Base-by-base conservation (phyloP, 1,140 invertebrate genomes). In the Episyrphus balteatus region DNA sequence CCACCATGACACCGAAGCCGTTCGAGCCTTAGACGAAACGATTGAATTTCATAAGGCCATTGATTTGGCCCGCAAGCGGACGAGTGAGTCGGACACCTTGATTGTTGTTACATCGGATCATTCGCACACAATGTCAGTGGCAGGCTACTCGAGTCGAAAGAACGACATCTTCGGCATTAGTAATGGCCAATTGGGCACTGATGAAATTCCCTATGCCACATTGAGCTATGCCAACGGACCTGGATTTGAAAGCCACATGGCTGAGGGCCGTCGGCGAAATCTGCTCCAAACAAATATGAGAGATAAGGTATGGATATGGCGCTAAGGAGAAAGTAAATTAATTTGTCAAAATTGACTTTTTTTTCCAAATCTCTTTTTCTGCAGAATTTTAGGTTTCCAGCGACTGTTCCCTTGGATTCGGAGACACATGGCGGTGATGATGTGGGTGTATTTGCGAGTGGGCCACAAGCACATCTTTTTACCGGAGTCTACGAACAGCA, bases 171-270 rank as follows among this genome's bases (percentile, higher is more conserved):
- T 80, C 1, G 75, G 75, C 1, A 32, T 42, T 8, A 21, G 31
- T 44, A 32, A 44, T 36, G 37, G 62, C 1, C 57, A 55, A n/a
- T 52, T 42, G 7, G 71, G 70, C 34, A 56, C 66, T 0, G 83
- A 86, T 63, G 70, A 71, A 5, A 70, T 78, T 51, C 80, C 80
- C 0, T 85, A 82, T 59, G 73, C 80, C 0, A 83, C 79, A 0
- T 59, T 89, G 9, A 75, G 73, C 34, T 86, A 86, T 61, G 82
- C 80, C 0, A 85, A 84, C 62, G 74, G 71, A 75, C 75, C 76
- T 5, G 75, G 76, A 10, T 73, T 71, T 51, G 63, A 56, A 48
- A 45, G 21, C 21, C 21, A 26, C 8, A 26, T 26, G 21, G 21
- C 21, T 26, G 21, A 45, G 41, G 32, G 19, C 61, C 62, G 38